A percentile compares a stretch with the other conserved stretches of the same genome.
Conservation (phyloP, 2,113 vertebrate species). For the Sapayoa aenigma region DNA sequence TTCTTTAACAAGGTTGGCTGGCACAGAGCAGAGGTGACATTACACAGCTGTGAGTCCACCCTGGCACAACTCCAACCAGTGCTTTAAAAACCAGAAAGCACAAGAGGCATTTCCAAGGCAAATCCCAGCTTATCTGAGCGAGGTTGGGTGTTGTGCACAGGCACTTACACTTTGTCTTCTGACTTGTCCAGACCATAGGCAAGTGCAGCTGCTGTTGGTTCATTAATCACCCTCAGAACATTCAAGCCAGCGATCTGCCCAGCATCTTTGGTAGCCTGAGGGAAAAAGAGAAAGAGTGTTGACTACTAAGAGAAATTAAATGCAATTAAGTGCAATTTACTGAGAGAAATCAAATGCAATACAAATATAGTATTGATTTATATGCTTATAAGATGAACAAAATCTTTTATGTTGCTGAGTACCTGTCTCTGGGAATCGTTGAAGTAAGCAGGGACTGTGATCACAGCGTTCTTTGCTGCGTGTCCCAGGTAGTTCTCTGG, state of each 20-base stretch:
- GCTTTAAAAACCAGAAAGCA: neutral
- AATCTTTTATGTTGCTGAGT: neutral
- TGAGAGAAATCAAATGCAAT: neutral
- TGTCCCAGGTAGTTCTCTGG: slow-evolving; percentile 93
- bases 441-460: slow-evolving; percentile 98
- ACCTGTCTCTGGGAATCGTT: slow-evolving; percentile 99
- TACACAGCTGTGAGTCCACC: neutral
- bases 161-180: slow-evolving; percentile 92
- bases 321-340: too few species aligned
- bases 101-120: neutral
- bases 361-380: too few species aligned
- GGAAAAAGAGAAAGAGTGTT: neutral
- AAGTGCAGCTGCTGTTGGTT: slow-evolving; percentile 95
- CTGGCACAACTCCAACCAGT: neutral
- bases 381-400: too few species aligned
- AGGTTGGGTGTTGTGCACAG: neutral
- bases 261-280: slow-evolving; percentile 94
- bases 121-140: neutral
- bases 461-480: slow-evolving; percentile 91
- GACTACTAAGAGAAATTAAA: neutral
- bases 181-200: slow-evolving; percentile 98
- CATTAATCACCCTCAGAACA: slow-evolving; percentile 96
- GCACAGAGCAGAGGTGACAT: neutral
- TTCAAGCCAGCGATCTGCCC: slow-evolving; percentile 95
- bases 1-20: neutral